phyloP scores from a whole-genome alignment of 2,113 vertebrate species.

The Corynorhinus townsendii region DNA sequence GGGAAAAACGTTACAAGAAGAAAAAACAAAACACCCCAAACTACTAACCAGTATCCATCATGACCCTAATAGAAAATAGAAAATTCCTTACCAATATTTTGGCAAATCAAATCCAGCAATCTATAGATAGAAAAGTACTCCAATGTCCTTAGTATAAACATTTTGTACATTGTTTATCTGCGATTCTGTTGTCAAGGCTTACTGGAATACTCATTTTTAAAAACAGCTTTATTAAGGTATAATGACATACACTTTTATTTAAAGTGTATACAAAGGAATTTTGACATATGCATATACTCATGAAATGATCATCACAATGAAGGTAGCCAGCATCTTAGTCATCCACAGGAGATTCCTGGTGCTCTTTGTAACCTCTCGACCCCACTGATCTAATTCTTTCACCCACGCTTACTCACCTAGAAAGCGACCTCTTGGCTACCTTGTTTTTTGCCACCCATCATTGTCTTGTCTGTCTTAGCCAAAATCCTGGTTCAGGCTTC shows the following conservation, averaged over 20 bases:
- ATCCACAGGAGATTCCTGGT: not conserved
- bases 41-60: not conserved
- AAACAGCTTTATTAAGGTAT: not conserved
- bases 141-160: not conserved
- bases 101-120: not conserved
- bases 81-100: not conserved
- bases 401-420: not conserved
- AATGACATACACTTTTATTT: not conserved
- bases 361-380: not conserved
- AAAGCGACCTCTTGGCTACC: not conserved
- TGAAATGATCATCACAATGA: not conserved
- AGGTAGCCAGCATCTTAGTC: not conserved
- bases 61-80: not conserved
- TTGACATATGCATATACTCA: not conserved
- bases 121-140: not conserved
- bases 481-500: not conserved
- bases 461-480: not conserved
- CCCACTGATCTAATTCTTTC: not conserved
- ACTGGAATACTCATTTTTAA: not conserved
- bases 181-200: not conserved
- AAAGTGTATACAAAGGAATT: not conserved
- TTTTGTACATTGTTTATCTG: not conserved
- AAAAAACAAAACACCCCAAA: not conserved
- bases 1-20: not conserved
- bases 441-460: not conserved